Percentiles rank a stretch among this genome's conserved stretches.
These are phyloP conservation scores for Podiceps cristatus DNA, from an alignment of 2,113 vertebrate species.

Conservation along the genomic window DNA sequence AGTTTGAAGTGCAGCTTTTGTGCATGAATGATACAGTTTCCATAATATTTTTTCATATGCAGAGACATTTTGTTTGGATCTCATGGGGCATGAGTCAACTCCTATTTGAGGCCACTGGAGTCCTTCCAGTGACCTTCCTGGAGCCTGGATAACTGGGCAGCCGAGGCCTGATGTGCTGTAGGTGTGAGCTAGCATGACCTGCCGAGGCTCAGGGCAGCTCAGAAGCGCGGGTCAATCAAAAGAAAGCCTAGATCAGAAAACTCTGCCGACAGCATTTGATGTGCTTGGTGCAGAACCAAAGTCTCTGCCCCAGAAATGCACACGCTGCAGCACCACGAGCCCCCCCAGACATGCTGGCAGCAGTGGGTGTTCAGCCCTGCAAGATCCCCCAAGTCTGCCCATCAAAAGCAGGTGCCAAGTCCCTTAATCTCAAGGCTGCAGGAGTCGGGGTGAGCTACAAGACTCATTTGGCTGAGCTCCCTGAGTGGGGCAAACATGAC, in stretches of 20 bases:
- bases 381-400: not conserved
- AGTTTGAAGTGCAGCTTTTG: not conserved
- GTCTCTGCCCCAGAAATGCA: not conserved
- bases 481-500: not conserved
- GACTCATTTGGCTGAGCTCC: not conserved
- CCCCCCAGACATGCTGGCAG: not conserved
- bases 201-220: not conserved
- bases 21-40: constrained; percentile 45
- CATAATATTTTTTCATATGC: constrained; percentile 41
- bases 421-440: not conserved
- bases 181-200: not conserved
- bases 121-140: constrained; percentile 46
- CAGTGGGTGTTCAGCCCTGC: not conserved
- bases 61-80: constrained; percentile 44
- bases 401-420: not conserved
- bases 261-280: accelerated
- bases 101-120: constrained; percentile 37
- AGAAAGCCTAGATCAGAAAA: not conserved
- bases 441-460: not conserved
- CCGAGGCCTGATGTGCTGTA: not conserved
- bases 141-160: not conserved
- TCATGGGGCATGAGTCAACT: constrained; percentile 51
- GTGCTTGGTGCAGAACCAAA: not conserved
- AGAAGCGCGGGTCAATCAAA: not conserved
- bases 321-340: accelerated